Evolutionary conservation across 1,140 invertebrate species (phyloP).

Genomic region (Aradophagus sp.): DNA sequence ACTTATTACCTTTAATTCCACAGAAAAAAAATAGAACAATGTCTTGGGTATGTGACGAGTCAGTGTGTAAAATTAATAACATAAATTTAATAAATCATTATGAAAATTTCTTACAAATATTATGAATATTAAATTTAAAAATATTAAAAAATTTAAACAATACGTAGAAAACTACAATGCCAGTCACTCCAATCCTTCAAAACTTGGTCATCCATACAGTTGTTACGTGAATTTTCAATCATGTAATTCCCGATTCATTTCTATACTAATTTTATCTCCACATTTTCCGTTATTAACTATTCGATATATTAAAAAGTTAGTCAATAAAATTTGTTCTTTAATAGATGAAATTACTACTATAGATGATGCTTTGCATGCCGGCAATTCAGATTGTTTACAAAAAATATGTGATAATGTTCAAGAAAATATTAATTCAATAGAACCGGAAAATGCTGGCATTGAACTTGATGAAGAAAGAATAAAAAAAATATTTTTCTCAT

Average conservation of each 20-base stretch:
- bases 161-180: neutral
- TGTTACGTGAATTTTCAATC: slow-evolving; percentile 22
- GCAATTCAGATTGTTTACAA: no score
- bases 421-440: no score
- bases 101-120: slow-evolving; percentile 3
- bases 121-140: slow-evolving; percentile 2
- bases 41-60: slow-evolving; percentile 17
- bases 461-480: no score
- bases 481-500: no score
- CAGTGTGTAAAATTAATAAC: slow-evolving; percentile 7
- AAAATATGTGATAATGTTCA: no score
- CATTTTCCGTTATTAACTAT: slow-evolving; percentile 23
- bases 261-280: slow-evolving; percentile 20
- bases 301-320: slow-evolving; percentile 20
- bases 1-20: slow-evolving; percentile 9
- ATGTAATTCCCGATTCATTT: slow-evolving; percentile 4
- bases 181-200: slow-evolving; percentile 1
- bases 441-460: no score
- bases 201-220: slow-evolving; percentile 24
- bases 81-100: slow-evolving; percentile 12
- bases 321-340: slow-evolving; percentile 1
- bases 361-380: no score
- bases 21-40: neutral
- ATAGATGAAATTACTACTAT: neutral
- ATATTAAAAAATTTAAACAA: neutral